Conservation (phyloP, 1,140 invertebrate species). For the Epicauta chinensis region DNA sequence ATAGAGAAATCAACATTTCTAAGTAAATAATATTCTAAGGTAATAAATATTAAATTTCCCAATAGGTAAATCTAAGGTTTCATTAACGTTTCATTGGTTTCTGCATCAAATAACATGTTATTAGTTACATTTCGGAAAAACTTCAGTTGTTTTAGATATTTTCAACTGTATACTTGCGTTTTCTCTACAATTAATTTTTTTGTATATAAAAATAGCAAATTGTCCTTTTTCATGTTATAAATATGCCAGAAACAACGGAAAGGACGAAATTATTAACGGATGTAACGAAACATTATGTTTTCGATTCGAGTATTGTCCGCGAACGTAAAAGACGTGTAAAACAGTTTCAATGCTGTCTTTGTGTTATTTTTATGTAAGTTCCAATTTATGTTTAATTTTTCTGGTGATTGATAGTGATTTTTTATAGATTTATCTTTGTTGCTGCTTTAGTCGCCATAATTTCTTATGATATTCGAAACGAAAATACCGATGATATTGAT, state of each 20-base stretch:
- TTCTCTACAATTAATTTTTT: no score
- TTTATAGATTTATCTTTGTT: slow-evolving; percentile 41
- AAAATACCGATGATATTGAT: slow-evolving; percentile 47
- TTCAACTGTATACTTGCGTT: background rate
- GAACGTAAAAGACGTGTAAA: slow-evolving; percentile 52
- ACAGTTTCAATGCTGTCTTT: slow-evolving; percentile 65
- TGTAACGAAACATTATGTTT: slow-evolving; percentile 51
- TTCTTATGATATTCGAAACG: slow-evolving; percentile 22
- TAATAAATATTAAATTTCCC: background rate
- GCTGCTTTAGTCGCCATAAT: slow-evolving; percentile 42
- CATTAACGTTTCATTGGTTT: slow-evolving; percentile 28
- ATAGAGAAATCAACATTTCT: background rate
- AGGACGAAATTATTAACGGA: slow-evolving; percentile 40
- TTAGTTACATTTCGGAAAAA: slow-evolving; percentile 5
- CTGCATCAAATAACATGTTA: slow-evolving; percentile 11
- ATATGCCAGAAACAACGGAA: slow-evolving; percentile 23
- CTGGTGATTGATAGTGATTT: background rate
- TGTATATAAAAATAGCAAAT: slow-evolving; percentile 2
- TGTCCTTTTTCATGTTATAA: slow-evolving; percentile 9
- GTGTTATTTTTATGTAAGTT: slow-evolving; percentile 58
- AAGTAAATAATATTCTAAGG: background rate
- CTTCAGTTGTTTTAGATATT: background rate
- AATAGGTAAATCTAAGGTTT: slow-evolving; percentile 22
- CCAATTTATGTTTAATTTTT: background rate
- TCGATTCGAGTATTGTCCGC: slow-evolving; percentile 52